Evolutionary conservation across 2,888 invertebrate genomes (phyloP).

Genomic region (Pristionchus exspectatus): DNA sequence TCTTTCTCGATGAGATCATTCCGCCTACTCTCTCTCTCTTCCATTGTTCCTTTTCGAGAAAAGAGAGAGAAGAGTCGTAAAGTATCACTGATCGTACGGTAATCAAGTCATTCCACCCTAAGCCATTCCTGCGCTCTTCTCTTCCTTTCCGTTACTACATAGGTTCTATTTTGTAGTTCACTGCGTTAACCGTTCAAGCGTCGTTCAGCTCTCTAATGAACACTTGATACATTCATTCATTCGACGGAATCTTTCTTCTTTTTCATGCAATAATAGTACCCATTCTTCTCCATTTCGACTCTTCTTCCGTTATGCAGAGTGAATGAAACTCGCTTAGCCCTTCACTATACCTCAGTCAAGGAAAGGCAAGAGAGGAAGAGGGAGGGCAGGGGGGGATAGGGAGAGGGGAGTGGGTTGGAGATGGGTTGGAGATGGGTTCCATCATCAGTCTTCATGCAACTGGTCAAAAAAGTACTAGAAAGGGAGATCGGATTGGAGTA

Average conservation of each 20-base stretch:
- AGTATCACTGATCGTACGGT: background rate
- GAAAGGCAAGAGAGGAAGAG: background rate
- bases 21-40: background rate
- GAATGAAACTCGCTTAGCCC: slow-evolving; percentile 46
- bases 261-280: background rate
- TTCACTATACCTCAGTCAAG: slow-evolving; percentile 29
- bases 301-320: slow-evolving; percentile 39
- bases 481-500: slow-evolving; percentile 20
- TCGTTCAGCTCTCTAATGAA: background rate
- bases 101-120: background rate
- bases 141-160: background rate
- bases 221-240: background rate
- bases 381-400: background rate
- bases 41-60: slow-evolving; percentile 2
- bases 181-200: background rate
- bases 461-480: slow-evolving; percentile 23
- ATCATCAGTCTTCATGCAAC: background rate
- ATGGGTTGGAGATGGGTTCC: background rate
- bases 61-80: background rate
- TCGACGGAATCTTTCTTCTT: background rate
- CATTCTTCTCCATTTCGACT: slow-evolving; percentile 41
- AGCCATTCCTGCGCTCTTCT: background rate
- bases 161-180: background rate
- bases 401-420: background rate
- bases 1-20: background rate